Percentiles rank a stretch among this genome's conserved stretches.
Conservation (phyloP, 1,140 invertebrate species). For the Drosophila nikananu region DNA sequence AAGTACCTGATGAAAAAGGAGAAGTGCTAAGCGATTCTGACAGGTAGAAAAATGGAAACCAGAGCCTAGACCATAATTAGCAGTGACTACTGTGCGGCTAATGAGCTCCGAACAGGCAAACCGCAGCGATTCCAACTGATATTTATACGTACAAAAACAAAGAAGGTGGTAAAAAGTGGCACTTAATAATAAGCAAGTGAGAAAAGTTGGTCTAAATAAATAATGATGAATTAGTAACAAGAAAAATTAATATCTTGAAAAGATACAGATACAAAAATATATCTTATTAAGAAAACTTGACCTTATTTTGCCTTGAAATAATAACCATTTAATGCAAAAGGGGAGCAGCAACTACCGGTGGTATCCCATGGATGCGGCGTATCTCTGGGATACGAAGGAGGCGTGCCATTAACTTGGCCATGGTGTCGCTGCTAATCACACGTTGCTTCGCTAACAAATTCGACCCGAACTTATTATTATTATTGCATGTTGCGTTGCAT, state of each 20-base stretch:
- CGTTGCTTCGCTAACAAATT: constrained; percentile 53
- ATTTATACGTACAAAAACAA: background rate
- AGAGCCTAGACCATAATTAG: constrained; percentile 52
- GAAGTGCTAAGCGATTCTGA: constrained; percentile 44
- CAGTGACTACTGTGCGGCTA: constrained; percentile 57
- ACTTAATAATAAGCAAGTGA: background rate
- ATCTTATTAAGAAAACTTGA: background rate
- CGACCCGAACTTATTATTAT: constrained; percentile 61
- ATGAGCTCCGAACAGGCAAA: constrained; percentile 46
- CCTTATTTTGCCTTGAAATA: background rate
- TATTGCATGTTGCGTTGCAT: constrained; percentile 41
- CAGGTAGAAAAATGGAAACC: constrained; percentile 39
- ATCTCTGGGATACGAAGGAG: constrained; percentile 24
- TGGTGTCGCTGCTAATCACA: constrained; percentile 75
- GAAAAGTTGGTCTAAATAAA: background rate
- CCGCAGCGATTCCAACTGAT: constrained; percentile 26
- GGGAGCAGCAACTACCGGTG: background rate
- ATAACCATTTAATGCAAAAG: background rate
- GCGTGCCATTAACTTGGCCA: constrained; percentile 42
- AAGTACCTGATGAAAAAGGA: constrained; percentile 30
- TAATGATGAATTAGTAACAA: background rate
- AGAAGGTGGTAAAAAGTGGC: background rate
- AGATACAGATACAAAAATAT: background rate
- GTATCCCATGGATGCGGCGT: constrained; percentile 16
- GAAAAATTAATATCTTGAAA: background rate